Evolutionary conservation across 2,888 invertebrate genomes (phyloP).

Genomic region (Holacanthella duospinosa): DNA sequence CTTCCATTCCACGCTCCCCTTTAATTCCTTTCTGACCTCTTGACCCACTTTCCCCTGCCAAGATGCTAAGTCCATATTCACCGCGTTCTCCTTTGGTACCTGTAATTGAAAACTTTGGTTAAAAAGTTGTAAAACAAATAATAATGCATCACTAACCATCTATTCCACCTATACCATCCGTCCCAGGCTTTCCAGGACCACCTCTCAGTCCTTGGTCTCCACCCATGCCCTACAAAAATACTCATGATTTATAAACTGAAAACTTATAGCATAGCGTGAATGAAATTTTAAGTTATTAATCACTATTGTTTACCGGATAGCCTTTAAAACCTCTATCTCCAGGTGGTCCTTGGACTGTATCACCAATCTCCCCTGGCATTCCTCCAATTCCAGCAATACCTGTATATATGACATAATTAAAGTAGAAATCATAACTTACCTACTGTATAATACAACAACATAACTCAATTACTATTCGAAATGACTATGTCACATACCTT

Average conservation of each 20-base stretch:
- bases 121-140: neutral
- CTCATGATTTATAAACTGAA: neutral
- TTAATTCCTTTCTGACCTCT: conserved; percentile 41
- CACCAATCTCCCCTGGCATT: conserved; percentile 33
- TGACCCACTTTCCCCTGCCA: conserved; percentile 43
- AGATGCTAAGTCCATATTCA: conserved; percentile 18
- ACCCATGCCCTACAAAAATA: neutral
- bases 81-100: neutral
- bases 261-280: neutral
- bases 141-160: neutral
- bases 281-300: neutral
- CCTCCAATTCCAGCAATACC: conserved; percentile 39
- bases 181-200: conserved; percentile 35
- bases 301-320: conserved; percentile 27
- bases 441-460: neutral
- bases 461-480: too few relatives aligned
- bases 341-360: conserved; percentile 18
- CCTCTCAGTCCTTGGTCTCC: conserved; percentile 39
- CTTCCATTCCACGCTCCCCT: conserved; percentile 34
- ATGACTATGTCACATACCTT: too few relatives aligned
- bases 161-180: neutral
- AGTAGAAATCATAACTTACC: neutral
- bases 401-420: neutral
- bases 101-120: neutral
- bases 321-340: conserved; percentile 41